Conservation (phyloP, 37 sponge, comb jelly and placozoan species). For the Lycopodina hypogea region DNA sequence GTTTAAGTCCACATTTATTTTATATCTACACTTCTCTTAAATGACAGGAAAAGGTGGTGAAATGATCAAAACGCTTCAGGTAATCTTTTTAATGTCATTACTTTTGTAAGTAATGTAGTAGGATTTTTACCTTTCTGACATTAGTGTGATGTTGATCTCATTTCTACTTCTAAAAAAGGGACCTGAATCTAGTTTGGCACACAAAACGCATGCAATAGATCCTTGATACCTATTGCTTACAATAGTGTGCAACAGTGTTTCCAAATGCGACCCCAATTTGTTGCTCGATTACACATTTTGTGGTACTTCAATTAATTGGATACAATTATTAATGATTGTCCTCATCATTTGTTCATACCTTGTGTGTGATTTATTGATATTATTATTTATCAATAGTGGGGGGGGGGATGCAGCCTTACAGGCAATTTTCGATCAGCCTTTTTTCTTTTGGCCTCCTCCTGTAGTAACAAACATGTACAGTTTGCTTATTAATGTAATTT, state of each 20-base stretch:
- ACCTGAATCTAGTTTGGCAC: too few relatives aligned
- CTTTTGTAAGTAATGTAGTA: too few relatives aligned
- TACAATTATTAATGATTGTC: background rate
- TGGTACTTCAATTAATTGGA: constrained; percentile 7
- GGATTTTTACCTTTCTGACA: background rate
- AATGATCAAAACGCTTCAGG: constrained; percentile 81
- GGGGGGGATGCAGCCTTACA: too few relatives aligned
- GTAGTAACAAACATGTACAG: too few relatives aligned
- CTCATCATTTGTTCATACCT: too few relatives aligned
- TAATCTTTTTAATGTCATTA: constrained; percentile 9
- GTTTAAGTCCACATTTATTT: background rate
- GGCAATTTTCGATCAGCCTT: too few relatives aligned
- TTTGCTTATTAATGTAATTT: too few relatives aligned
- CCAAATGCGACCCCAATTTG: constrained; percentile 6
- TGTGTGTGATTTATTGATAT: background rate
- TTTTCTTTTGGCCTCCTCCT: too few relatives aligned
- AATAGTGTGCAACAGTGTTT: constrained; percentile 1
- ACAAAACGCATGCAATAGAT: constrained; percentile 1
- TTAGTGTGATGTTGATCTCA: background rate
- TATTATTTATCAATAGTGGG: too few relatives aligned
- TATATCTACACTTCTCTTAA: background rate
- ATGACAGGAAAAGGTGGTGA: constrained; percentile 86
- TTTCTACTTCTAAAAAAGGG: too few relatives aligned
- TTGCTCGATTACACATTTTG: background rate
- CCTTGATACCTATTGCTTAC: background rate